phyloP scores from a whole-genome alignment of 2,797 vertebrate genomes.

The Acipenser transmontanus region DNA sequence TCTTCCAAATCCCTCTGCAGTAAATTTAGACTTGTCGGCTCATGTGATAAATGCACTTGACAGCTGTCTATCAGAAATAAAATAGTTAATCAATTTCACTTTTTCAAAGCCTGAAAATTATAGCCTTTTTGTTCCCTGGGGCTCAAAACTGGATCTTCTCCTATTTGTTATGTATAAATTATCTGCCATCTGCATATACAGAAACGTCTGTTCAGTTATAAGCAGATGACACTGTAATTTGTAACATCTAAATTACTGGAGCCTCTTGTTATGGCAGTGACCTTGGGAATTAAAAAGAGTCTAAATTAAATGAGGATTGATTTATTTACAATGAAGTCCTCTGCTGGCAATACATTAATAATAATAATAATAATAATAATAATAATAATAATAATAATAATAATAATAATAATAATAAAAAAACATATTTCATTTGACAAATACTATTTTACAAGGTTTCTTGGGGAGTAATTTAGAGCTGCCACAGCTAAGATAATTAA shows the following conservation, averaged over 20 bases:
- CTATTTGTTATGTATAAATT: slow-evolving; percentile 13
- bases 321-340: slow-evolving; percentile 18
- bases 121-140: slow-evolving; percentile 5
- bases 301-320: slow-evolving; percentile 28
- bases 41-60: slow-evolving; percentile 33
- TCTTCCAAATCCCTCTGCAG: too few relatives aligned
- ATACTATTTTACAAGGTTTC: not conserved
- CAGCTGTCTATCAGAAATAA: slow-evolving; percentile 34
- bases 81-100: slow-evolving; percentile 28
- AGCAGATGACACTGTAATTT: slow-evolving; percentile 18
- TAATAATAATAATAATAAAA: slow-evolving; percentile 17
- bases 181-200: slow-evolving; percentile 11
- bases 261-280: slow-evolving; percentile 25
- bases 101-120: slow-evolving; percentile 8
- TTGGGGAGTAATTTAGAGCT: too few relatives aligned
- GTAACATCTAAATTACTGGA: slow-evolving; percentile 21
- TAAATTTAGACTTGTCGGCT: slow-evolving; percentile 22
- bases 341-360: slow-evolving; percentile 24
- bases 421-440: slow-evolving; percentile 13
- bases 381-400: slow-evolving; percentile 17
- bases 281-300: slow-evolving; percentile 20
- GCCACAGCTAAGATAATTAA: too few relatives aligned
- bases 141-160: slow-evolving; percentile 10
- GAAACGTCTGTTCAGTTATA: slow-evolving; percentile 18
- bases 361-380: slow-evolving; percentile 15